Percentiles rank a stretch among this genome's conserved stretches.
phyloP scores from a whole-genome alignment of 2,113 vertebrate species.

The Lepidothrix coronata region DNA sequence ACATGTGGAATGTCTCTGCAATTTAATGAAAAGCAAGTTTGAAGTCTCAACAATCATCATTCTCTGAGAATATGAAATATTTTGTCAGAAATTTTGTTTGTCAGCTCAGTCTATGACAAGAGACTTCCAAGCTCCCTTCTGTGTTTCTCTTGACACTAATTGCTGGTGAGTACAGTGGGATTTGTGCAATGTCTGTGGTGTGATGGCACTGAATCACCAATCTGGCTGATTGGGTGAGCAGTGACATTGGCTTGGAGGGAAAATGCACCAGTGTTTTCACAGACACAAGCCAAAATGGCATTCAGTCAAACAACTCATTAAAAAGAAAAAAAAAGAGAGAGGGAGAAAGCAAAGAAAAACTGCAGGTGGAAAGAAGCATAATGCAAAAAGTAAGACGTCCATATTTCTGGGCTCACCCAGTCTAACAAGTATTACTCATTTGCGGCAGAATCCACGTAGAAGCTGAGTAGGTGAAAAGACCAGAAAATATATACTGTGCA shows the following conservation, averaged over 20 bases:
- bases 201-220: neutral
- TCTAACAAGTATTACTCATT: neutral
- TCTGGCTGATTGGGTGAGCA: neutral
- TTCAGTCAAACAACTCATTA: neutral
- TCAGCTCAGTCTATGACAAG: neutral
- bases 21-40: neutral
- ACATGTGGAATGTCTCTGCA: neutral
- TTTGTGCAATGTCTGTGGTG: neutral
- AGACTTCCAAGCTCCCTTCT: neutral
- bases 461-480: neutral
- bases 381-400: neutral
- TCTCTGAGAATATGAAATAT: neutral
- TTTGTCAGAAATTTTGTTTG: neutral
- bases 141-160: neutral
- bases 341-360: neutral
- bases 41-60: neutral
- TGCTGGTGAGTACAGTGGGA: neutral
- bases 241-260: neutral
- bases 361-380: neutral
- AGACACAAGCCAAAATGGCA: neutral
- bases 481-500: neutral
- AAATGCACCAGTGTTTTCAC: neutral
- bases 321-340: no score
- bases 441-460: neutral
- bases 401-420: neutral